Evolutionary conservation across 2,888 invertebrate species (phyloP), one percentile per base, ranked within the genome.

Genomic region (Sussaba pulchella): DNA sequence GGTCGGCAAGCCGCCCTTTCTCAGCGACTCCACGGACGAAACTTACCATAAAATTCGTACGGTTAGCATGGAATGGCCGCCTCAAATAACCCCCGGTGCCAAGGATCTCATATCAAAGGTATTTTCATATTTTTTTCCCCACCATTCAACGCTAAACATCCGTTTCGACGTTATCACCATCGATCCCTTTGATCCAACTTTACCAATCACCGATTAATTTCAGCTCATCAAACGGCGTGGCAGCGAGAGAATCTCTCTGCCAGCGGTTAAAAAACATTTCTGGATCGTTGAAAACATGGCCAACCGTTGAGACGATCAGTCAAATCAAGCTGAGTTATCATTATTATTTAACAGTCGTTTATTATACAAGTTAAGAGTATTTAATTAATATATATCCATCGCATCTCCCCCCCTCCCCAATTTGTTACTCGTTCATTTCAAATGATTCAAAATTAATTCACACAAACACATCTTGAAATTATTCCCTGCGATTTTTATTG

Each of bases 1-100:
- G 1, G 96, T 97, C 0, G 99, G 99, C 0, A 94, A 94, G 78
- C 98, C 99, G 0, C 99, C 99, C 0, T 99, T 99, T 92, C 98
- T 99, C 90, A 95, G 96, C 31, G 93, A 94, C 61, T 94, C 94
- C 0, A 94, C 95, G 72, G 94, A 95, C 74, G 94, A 94, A 85
- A 97, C 97, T 0, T 97, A 97, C 87, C 93, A 93, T 6, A 95
- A 95, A 87, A 97, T 97, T 83, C 92, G 94, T 31, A 91, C 94
- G 0, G 92, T 96, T 4, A 94, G 95, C 77, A 93, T 96, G 83
- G 91, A 92, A 0, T 97, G 95, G 92, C 97, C 97, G 0, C 88
- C 92, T 6, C 92, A 94, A 89, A 92, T 97, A 50, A 93, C 95
- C n/a, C 89, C 93, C 36, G 95, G 95, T 8, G 96, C 96, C 21